These are phyloP conservation scores for Polydrusus cervinus DNA, from an alignment of 2,888 invertebrate genomes.

Conservation along the genomic window DNA sequence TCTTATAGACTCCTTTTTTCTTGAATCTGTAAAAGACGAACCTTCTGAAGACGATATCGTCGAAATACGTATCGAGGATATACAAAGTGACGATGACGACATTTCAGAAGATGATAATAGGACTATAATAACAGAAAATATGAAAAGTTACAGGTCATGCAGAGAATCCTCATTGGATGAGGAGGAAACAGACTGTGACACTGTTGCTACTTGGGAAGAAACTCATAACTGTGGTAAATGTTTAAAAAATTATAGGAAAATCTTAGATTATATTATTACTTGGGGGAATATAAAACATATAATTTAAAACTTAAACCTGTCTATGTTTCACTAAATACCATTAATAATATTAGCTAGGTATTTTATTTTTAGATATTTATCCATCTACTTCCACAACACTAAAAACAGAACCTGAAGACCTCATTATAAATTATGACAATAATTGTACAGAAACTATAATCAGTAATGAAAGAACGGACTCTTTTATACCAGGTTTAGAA, in stretches of 20 bases:
- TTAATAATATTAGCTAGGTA: background rate
- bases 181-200: background rate
- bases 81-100: background rate
- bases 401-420: background rate
- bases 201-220: background rate
- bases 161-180: background rate
- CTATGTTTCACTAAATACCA: no score
- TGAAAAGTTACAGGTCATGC: background rate
- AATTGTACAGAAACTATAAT: background rate
- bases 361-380: background rate
- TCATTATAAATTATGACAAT: background rate
- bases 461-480: background rate
- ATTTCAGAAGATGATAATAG: no score
- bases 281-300: no score
- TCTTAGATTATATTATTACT: no score
- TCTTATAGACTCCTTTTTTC: background rate
- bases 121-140: background rate
- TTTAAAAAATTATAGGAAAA: no score
- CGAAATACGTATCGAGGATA: constrained; percentile 3
- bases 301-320: no score
- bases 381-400: background rate
- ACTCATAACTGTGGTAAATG: background rate
- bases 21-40: background rate
- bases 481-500: background rate
- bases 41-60: background rate